Conservation (phyloP, 1,140 invertebrate genomes). For the Cydia amplana region DNA sequence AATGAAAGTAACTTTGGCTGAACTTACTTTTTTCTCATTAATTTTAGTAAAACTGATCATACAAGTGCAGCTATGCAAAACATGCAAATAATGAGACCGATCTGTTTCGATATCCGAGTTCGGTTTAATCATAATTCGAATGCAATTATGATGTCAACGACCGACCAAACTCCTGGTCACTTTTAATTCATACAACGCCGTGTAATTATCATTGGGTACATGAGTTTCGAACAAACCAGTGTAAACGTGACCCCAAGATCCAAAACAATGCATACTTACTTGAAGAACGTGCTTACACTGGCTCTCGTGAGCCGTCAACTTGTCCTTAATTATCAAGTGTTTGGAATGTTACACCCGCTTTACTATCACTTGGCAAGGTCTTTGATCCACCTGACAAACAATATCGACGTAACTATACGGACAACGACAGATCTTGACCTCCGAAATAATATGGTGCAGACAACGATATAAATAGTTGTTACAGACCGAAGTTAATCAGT, state of each 20-base stretch:
- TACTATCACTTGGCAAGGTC: constrained; percentile 29
- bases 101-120: constrained; percentile 2
- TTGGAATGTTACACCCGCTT: neutral
- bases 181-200: neutral
- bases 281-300: too few relatives aligned
- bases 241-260: neutral
- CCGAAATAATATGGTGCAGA: constrained; percentile 11
- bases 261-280: too few relatives aligned
- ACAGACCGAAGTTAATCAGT: constrained; percentile 8
- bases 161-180: constrained; percentile 15
- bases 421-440: constrained; percentile 29
- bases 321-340: neutral
- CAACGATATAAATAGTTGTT: constrained; percentile 19
- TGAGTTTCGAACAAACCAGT: neutral
- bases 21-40: neutral
- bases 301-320: too few relatives aligned
- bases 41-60: neutral
- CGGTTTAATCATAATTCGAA: neutral
- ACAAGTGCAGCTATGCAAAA: neutral
- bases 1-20: too few relatives aligned
- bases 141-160: constrained; percentile 17
- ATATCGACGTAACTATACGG: constrained; percentile 20
- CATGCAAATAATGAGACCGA: neutral
- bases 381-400: neutral
- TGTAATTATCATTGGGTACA: neutral